Conservation (phyloP, 2,888 invertebrate species). For the Odontocolon sp. region DNA sequence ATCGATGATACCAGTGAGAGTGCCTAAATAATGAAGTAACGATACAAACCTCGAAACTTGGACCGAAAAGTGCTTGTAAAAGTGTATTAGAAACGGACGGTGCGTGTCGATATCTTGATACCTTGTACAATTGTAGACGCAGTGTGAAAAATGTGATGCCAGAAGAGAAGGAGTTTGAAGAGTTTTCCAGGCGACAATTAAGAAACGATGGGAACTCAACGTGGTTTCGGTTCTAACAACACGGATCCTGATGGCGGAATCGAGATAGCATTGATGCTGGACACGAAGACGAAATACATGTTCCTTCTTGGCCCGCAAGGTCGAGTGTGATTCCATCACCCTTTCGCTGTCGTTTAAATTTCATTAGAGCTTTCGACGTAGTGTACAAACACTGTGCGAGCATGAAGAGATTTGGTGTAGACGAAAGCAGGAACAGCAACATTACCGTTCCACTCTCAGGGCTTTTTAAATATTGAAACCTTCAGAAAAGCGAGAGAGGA, state of each 20-base stretch:
- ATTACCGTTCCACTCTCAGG: constrained; percentile 37
- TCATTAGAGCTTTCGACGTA: not conserved
- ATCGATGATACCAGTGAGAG: constrained; percentile 54
- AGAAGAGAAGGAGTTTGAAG: constrained; percentile 10
- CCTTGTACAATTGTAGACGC: not conserved
- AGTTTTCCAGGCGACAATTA: constrained; percentile 7
- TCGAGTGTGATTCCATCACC: constrained; percentile 64
- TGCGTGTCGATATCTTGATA: not conserved
- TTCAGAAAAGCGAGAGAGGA: constrained; percentile 36
- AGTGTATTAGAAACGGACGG: constrained; percentile 36
- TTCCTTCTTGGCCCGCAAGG: constrained; percentile 69
- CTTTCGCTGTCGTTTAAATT: constrained; percentile 17
- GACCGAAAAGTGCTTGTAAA: constrained; percentile 43
- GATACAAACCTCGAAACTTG: constrained; percentile 37
- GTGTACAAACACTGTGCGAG: constrained; percentile 10
- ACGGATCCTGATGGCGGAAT: constrained; percentile 21
- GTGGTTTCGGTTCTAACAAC: constrained; percentile 20
- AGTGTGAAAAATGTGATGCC: constrained; percentile 37
- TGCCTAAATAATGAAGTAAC: constrained; percentile 56
- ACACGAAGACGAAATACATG: constrained; percentile 65
- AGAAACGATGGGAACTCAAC: constrained; percentile 33
- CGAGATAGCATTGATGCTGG: constrained; percentile 56
- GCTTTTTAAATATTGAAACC: constrained; percentile 29
- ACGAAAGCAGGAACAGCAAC: constrained; percentile 26
- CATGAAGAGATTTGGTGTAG: constrained; percentile 40